A percentile compares a stretch with the other conserved stretches of the same genome.
Conservation (phyloP, 2,888 invertebrate species). For the Eupithecia insigniata region DNA sequence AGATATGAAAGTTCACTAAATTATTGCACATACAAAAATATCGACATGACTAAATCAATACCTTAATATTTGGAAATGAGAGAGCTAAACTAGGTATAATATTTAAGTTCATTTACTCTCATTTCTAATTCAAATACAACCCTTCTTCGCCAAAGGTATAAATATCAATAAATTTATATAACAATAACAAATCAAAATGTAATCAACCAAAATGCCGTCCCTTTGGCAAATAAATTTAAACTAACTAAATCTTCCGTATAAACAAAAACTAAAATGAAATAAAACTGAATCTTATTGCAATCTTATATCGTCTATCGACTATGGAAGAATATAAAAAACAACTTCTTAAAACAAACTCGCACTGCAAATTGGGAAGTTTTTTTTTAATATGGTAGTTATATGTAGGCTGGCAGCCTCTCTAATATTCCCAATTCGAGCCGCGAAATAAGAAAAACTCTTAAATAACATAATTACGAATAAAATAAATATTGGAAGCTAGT, state of each 20-base stretch:
- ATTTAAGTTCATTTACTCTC: slow-evolving; percentile 36
- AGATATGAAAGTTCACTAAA: slow-evolving; percentile 73
- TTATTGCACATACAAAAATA: slow-evolving; percentile 83
- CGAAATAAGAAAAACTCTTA: slow-evolving; percentile 60
- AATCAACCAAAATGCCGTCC: slow-evolving; percentile 35
- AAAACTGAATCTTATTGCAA: slow-evolving; percentile 28
- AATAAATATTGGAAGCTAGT: slow-evolving; percentile 59
- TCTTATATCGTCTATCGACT: slow-evolving; percentile 34
- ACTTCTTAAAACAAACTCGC: slow-evolving; percentile 40
- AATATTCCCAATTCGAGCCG: slow-evolving; percentile 45
- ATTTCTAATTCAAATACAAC: slow-evolving; percentile 34
- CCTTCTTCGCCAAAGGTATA: slow-evolving; percentile 6
- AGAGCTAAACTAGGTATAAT: slow-evolving; percentile 37
- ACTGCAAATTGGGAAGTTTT: slow-evolving; percentile 58
- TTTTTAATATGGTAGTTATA: slow-evolving; percentile 51
- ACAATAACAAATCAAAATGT: slow-evolving; percentile 36
- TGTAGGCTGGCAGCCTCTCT: slow-evolving; percentile 27
- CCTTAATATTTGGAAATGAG: slow-evolving; percentile 32
- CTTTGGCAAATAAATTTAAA: slow-evolving; percentile 36
- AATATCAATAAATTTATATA: slow-evolving; percentile 19
- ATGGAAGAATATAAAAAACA: slow-evolving; percentile 43
- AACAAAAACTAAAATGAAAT: slow-evolving; percentile 23
- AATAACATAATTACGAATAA: slow-evolving; percentile 62
- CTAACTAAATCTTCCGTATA: slow-evolving; percentile 15
- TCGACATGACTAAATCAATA: slow-evolving; percentile 59